A percentile compares a stretch with the other conserved stretches of the same genome.
phyloP scores from a whole-genome alignment of 2,113 vertebrate genomes.

The Gopherus evgoodei region DNA sequence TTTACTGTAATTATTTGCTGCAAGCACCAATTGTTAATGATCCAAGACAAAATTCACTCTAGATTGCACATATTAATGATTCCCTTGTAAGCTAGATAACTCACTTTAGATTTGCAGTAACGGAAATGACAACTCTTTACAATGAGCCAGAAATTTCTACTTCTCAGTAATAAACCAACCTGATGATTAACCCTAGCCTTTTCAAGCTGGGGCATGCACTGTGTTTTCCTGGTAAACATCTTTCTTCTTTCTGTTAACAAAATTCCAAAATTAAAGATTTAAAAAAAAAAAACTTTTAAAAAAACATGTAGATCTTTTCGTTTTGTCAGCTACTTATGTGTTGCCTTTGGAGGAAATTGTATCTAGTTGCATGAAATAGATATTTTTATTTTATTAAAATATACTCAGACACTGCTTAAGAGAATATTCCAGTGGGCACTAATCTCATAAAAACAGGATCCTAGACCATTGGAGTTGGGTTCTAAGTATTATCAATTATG shows the following conservation, averaged over 20 bases:
- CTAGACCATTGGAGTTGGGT: background rate
- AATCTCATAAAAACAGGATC: background rate
- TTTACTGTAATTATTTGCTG: slow-evolving; percentile 3
- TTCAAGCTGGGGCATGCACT: background rate
- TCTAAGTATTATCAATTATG: background rate
- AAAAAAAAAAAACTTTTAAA: background rate
- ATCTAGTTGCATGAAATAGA: background rate
- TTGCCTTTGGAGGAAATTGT: background rate
- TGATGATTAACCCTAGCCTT: background rate
- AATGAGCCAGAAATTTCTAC: background rate
- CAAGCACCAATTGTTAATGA: background rate
- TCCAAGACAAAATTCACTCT: background rate
- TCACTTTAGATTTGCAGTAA: background rate
- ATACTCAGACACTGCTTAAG: background rate
- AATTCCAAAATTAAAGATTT: background rate
- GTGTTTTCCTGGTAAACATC: background rate
- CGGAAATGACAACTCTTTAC: background rate
- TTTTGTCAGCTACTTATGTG: background rate
- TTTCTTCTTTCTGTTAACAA: background rate
- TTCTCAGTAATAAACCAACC: background rate
- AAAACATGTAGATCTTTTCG: background rate
- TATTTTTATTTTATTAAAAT: background rate
- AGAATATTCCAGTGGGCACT: background rate
- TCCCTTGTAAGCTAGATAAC: slow-evolving; percentile 7
- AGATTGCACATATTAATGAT: background rate